phyloP scores from a whole-genome alignment of 92 coral and sea anemone species.

The Metridium senile region DNA sequence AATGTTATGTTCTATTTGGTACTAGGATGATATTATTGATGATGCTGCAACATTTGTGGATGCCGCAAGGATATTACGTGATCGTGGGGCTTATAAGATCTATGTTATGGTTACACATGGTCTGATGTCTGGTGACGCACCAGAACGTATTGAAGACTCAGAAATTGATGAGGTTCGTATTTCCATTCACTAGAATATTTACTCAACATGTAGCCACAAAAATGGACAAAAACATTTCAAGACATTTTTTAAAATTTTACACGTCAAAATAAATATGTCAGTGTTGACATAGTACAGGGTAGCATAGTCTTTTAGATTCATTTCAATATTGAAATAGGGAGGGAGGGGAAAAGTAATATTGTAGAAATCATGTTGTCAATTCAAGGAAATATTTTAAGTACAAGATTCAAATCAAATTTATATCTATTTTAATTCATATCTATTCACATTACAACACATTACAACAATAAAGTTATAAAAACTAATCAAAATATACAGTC shows the following conservation, averaged over 20 bases:
- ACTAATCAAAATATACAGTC: no score
- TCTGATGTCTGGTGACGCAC: constrained; percentile 83
- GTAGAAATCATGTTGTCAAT: no score
- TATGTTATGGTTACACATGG: constrained; percentile 99
- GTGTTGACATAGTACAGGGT: no score
- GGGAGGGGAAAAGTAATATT: no score
- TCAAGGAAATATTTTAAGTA: not conserved
- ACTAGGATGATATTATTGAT: constrained; percentile 85
- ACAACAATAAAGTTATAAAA: no score
- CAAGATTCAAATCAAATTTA: no score
- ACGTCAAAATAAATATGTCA: not conserved
- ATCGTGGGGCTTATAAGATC: constrained; percentile 92
- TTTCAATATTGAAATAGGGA: no score
- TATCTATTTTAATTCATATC: no score
- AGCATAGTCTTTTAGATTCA: no score
- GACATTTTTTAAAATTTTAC: not conserved
- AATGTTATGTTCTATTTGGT: not conserved
- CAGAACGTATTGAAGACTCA: constrained; percentile 76
- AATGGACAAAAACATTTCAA: not conserved
- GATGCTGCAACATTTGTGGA: constrained; percentile 84
- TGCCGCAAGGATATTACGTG: constrained; percentile 83
- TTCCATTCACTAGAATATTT: no score
- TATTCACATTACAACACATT: no score
- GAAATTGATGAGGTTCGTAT: constrained; percentile 87
- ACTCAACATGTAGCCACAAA: not conserved